Conservation (phyloP, 2,797 vertebrate species). For the Sebastes umbrosus region DNA sequence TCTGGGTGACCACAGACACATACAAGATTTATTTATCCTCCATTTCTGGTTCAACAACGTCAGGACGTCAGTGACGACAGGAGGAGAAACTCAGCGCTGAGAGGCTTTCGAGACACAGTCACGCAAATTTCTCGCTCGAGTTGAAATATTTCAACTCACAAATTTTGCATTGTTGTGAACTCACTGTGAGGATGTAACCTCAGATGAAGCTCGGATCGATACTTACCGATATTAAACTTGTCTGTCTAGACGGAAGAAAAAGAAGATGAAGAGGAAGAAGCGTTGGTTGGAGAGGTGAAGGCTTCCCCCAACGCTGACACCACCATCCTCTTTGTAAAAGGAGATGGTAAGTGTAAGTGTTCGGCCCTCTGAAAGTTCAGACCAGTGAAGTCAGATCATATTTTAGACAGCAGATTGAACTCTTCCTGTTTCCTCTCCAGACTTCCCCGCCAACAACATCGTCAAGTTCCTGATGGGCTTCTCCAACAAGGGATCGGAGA, state of each 20-base stretch:
- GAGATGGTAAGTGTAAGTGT: slow-evolving; percentile 86
- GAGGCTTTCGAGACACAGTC: no score
- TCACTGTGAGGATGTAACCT: no score
- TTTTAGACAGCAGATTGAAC: neutral
- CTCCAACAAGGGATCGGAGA: slow-evolving; percentile 94
- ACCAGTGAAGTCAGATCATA: neutral
- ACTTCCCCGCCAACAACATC: slow-evolving; percentile 97
- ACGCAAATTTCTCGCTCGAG: no score
- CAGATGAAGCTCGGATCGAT: neutral
- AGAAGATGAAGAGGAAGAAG: slow-evolving; percentile 90
- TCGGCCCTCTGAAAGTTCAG: no score
- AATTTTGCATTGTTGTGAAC: no score
- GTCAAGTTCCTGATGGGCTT: slow-evolving; percentile 98
- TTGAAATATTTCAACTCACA: no score
- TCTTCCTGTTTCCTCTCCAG: slow-evolving; percentile 64
- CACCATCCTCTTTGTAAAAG: slow-evolving; percentile 97
- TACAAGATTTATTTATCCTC: neutral
- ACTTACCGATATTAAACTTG: neutral
- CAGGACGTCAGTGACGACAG: no score
- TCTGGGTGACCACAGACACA: no score
- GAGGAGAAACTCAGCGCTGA: no score
- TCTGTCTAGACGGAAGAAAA: slow-evolving; percentile 90
- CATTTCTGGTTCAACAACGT: no score
- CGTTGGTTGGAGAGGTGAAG: slow-evolving; percentile 90
- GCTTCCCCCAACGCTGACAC: slow-evolving; percentile 97